Evolutionary conservation across 1,140 invertebrate species (phyloP).

Genomic region (Megalonaias nervosa): DNA sequence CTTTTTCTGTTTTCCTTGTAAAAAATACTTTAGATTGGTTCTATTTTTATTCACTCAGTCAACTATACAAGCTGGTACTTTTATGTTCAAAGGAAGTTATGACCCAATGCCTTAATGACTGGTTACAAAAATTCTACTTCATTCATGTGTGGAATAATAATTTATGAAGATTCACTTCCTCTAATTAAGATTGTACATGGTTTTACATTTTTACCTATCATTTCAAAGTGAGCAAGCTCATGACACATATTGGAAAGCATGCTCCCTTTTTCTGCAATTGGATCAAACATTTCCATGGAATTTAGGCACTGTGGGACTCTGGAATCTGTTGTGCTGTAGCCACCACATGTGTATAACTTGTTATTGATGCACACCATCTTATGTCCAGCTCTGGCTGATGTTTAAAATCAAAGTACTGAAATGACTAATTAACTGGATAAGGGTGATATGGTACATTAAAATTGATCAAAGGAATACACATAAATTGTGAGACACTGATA

Average conservation of each 20-base stretch:
- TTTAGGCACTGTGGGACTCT: constrained; percentile 20
- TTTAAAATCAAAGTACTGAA: not conserved
- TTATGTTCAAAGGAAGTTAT: not conserved
- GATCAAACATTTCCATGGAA: constrained; percentile 36
- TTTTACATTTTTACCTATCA: constrained; percentile 18
- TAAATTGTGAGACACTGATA: no score
- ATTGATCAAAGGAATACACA: no score
- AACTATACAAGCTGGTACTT: not conserved
- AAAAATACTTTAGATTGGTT: no score
- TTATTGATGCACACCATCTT: constrained; percentile 29
- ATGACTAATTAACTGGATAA: no score
- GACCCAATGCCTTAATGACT: not conserved
- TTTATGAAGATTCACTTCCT: not conserved
- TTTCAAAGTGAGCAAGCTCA: constrained; percentile 31
- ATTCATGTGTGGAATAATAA: not conserved
- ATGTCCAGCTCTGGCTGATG: constrained; percentile 34
- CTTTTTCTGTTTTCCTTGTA: no score
- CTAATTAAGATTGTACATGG: not conserved
- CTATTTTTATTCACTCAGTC: no score
- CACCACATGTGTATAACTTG: constrained; percentile 30
- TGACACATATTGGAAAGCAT: constrained; percentile 34
- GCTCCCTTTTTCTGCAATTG: constrained; percentile 37
- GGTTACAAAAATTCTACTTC: not conserved
- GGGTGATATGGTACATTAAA: no score
- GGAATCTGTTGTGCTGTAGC: constrained; percentile 19